Base-by-base conservation (phyloP, 1,140 invertebrate species). In the Heterodera schachtii region DNA sequence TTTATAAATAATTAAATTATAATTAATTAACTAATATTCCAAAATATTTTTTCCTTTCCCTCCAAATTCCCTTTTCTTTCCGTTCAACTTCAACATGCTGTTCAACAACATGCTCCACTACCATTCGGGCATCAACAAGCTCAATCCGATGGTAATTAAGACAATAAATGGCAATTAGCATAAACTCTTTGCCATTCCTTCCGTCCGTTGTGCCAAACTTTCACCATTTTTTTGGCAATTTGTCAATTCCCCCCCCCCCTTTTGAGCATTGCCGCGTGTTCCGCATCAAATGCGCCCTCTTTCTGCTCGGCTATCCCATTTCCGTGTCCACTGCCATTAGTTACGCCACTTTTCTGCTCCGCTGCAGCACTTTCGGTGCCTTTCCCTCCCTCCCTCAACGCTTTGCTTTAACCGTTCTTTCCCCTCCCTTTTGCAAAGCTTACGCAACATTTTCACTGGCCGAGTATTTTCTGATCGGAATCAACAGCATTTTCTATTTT, bases 41-140 rank as follows among this genome's bases (percentile, higher is more conserved):
- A n/a, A n/a, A n/a, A 2, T 60, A 16, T 4, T 60, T 60, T 11
- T 60, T 19, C 4, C 11, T 60, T 19, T 19, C 13, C 57, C 16
- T 19, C 57, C 5, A 0, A 60, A n/a, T 60, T 60, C 57, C 19
- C 16, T 19, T 60, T 60, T n/a, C 16, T 19, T 60, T 60, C 57
- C 3, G 57, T 87, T 87, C 78, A 85, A 85, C 66, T 87, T 87
- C 75, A 87, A 87, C 67, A 87, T 87, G 84, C 73, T 87, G 16
- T 81, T 87, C 57, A 87, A 86, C 64, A 75, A 79, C 13, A 79
- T 87, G 57, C 66, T 87, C 44, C 85, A 86, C 64, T 76, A 82
- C 57, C 81, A 74, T 70, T 84, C 86, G 21, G 86, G 85, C 19
- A 78, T 78, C 19, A 9, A 64, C 6, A 21, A 78, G 44, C 70